Evolutionary conservation across 2,797 vertebrate species (phyloP).

Genomic region (Rachycentron canadum): DNA sequence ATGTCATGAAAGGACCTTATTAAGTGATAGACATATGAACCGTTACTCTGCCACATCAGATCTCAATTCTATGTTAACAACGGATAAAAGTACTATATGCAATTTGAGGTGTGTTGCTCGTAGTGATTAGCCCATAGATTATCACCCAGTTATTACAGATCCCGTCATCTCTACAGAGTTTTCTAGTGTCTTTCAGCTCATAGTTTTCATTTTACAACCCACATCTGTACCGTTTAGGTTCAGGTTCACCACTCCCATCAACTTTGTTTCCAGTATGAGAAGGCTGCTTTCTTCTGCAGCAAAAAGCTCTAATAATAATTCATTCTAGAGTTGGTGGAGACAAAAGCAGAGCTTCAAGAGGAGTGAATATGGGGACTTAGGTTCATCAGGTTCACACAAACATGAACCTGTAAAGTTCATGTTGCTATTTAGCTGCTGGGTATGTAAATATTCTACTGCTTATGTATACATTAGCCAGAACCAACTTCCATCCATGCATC

Average conservation of each 20-base stretch:
- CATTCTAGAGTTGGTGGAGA: neutral
- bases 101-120: neutral
- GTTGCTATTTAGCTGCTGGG: neutral
- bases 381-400: neutral
- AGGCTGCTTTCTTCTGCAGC: neutral
- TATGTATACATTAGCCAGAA: neutral
- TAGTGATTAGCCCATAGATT: neutral
- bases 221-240: neutral
- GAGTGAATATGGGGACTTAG: neutral
- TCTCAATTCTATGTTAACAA: neutral
- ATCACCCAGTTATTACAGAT: too few relatives aligned
- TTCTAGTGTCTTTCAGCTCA: too few relatives aligned
- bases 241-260: neutral
- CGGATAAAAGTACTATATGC: neutral
- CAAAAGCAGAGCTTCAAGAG: neutral
- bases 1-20: conserved; percentile 35
- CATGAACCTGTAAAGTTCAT: neutral
- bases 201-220: neutral
- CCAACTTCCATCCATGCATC: too few relatives aligned
- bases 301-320: neutral
- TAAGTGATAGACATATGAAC: conserved; percentile 26
- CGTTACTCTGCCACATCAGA: neutral
- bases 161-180: too few relatives aligned
- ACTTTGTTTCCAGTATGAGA: conserved; percentile 1
- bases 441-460: too few relatives aligned